Conservation (phyloP, 2,797 vertebrate species). For the Gymnothorax reevesii region DNA sequence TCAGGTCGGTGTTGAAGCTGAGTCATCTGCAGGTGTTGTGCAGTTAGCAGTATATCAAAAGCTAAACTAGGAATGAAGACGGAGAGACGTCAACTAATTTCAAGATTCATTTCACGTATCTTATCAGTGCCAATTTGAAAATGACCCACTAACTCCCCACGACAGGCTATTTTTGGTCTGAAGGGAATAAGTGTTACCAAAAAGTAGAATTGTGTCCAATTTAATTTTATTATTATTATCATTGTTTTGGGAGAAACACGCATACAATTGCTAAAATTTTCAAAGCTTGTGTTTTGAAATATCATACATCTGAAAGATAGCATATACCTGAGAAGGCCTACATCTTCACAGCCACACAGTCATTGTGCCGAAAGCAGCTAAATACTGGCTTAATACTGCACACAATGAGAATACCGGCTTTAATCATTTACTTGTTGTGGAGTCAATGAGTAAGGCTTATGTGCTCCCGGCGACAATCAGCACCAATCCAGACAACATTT, state of each 20-base stretch:
- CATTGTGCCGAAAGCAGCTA: neutral
- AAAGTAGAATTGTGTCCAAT: too few relatives aligned
- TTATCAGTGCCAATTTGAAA: neutral
- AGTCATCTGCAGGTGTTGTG: neutral
- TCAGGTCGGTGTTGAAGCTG: neutral
- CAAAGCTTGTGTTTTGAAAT: too few relatives aligned
- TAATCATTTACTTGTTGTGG: neutral
- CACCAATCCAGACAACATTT: neutral
- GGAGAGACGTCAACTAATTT: neutral
- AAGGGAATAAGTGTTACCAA: too few relatives aligned
- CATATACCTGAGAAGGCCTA: too few relatives aligned
- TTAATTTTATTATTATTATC: too few relatives aligned
- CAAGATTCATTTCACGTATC: neutral
- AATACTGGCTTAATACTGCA: neutral
- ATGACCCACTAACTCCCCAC: too few relatives aligned
- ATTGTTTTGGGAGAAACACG: too few relatives aligned
- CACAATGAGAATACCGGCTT: neutral
- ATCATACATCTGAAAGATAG: too few relatives aligned
- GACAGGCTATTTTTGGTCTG: too few relatives aligned
- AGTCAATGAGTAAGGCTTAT: neutral
- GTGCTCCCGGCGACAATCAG: neutral
- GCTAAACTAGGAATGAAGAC: neutral
- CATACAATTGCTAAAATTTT: too few relatives aligned
- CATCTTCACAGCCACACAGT: neutral
- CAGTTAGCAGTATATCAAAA: neutral